Conservation (phyloP, 2,888 invertebrate genomes). For the Aleiodes leptofemur region DNA sequence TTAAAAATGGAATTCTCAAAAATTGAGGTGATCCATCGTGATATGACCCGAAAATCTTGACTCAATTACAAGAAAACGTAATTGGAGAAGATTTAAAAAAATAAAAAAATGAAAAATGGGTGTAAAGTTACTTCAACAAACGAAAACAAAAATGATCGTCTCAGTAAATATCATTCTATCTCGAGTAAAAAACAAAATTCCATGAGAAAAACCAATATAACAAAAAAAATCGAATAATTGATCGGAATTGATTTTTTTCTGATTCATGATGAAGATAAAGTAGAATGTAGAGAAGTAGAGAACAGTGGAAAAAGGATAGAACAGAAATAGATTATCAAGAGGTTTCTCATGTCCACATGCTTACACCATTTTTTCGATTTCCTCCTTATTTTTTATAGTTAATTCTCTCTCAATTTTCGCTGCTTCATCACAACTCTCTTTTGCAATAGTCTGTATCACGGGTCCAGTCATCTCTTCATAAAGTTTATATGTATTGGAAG, state of each 20-base stretch:
- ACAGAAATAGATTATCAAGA: background rate
- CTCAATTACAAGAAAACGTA: too few species aligned
- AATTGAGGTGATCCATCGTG: too few species aligned
- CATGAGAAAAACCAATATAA: too few species aligned
- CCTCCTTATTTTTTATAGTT: background rate
- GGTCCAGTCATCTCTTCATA: background rate
- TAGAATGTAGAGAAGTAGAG: background rate
- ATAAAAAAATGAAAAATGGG: too few species aligned
- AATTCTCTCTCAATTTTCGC: constrained; percentile 18
- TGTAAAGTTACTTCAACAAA: too few species aligned
- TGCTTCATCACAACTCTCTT: constrained; percentile 17
- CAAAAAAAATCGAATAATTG: too few species aligned
- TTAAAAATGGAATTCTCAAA: too few species aligned
- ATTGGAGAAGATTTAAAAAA: too few species aligned
- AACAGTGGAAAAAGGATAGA: background rate
- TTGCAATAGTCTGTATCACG: background rate
- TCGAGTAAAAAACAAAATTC: too few species aligned
- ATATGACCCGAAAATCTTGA: too few species aligned
- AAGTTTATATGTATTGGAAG: background rate
- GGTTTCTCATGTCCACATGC: background rate
- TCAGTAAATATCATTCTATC: too few species aligned
- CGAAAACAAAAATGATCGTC: too few species aligned
- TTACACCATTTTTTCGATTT: constrained; percentile 20
- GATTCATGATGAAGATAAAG: background rate
- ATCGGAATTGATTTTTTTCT: background rate